Conservation (phyloP, 1,140 invertebrate species). For the Drosophila cardini region DNA sequence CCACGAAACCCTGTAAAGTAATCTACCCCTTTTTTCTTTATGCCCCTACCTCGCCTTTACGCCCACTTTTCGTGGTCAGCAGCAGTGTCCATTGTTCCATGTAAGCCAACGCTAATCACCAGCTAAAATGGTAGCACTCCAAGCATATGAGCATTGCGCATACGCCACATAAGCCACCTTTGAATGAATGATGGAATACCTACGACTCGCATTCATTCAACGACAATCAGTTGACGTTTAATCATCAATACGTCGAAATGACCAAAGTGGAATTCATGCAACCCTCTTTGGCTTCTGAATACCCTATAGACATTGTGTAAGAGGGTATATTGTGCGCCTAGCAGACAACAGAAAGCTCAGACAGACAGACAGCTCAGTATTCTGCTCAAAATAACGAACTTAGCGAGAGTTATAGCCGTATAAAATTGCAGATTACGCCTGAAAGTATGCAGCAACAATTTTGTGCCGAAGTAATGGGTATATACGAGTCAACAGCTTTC, state of each 20-base stretch:
- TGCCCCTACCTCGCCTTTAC: neutral
- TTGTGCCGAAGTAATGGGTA: too few species aligned
- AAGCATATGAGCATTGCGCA: constrained; percentile 27
- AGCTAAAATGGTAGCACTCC: constrained; percentile 42
- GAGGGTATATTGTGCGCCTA: too few species aligned
- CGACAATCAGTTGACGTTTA: constrained; percentile 42
- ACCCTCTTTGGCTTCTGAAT: neutral
- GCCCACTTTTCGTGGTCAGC: constrained; percentile 41
- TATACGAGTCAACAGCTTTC: too few species aligned
- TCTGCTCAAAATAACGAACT: too few species aligned
- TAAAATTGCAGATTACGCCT: too few species aligned
- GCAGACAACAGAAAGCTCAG: too few species aligned
- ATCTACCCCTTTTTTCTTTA: neutral
- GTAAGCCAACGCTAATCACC: constrained; percentile 55
- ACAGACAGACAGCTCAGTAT: too few species aligned
- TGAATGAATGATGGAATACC: constrained; percentile 8
- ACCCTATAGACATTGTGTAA: neutral
- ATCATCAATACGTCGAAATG: constrained; percentile 23
- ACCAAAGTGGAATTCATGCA: too few species aligned
- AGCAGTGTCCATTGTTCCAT: constrained; percentile 55
- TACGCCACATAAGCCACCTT: constrained; percentile 40
- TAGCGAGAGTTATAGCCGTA: too few species aligned
- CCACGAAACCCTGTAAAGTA: constrained; percentile 34
- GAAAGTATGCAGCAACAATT: too few species aligned
- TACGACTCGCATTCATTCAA: constrained; percentile 18